Evolutionary conservation across 1,140 invertebrate genomes (phyloP), one percentile per base, ranked within the genome.

Genomic region (Holotrichia oblita): DNA sequence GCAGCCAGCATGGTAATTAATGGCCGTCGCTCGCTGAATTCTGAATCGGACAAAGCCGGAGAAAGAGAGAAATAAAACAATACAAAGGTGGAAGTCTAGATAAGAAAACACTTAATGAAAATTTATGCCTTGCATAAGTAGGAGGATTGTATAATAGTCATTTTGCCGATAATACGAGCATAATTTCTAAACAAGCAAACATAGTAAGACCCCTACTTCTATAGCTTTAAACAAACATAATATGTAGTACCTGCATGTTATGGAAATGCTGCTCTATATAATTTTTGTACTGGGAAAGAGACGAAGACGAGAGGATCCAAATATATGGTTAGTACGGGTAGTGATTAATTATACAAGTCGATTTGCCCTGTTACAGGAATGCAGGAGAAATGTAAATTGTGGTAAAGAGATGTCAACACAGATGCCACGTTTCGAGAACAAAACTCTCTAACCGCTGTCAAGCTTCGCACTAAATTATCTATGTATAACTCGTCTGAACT

Each of bases 11-110:
- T 10, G n/a, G n/a, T 48, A 48, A 48, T 48, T 8, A 48, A 48
- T 48, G 4, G 44, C 44, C 44, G 44, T 14, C 44, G 44, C 12
- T 48, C n/a, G 44, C 12, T 12, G 44, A 48, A 48, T 48, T 48
- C 44, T 48, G 44, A 48, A 48, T 48, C 44, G 44, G 44, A 48
- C 44, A 48, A 48, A 48, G 44, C n/a, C n/a, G n/a, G n/a, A n/a
- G 44, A 48, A 48, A n/a, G 8, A 48, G 44, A n/a, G 12, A 42
- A 48, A 48, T 12, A 48, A 10, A n/a, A n/a, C n/a, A n/a, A n/a
- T n/a, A n/a, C n/a, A n/a, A n/a, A n/a, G n/a, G n/a, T n/a, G n/a
- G n/a, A 10, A 48, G 12, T 14, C 12, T 48, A 12, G 12, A n/a
- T 14, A 48, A 48, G 44, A 12, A 48, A 48, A 48, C 44, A 48